A percentile compares a stretch with the other conserved stretches of the same genome.
These are phyloP conservation scores for Terebella lapidaria DNA, from an alignment of 2,888 invertebrate species.

Conservation along the genomic window DNA sequence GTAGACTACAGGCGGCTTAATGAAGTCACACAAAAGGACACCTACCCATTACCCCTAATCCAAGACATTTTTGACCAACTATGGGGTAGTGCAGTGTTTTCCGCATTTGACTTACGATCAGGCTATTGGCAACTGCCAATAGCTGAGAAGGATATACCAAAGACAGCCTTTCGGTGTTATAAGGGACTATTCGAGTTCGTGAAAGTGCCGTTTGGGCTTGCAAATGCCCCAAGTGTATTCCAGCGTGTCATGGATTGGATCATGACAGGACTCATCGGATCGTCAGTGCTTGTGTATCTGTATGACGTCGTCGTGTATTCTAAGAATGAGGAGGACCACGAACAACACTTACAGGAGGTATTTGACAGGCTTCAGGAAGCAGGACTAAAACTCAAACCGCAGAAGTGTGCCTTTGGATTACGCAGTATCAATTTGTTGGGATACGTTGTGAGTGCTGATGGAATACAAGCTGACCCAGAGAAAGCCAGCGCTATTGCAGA, in stretches of 20 bases:
- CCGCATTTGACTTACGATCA: slow-evolving; percentile 1
- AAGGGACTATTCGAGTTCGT: slow-evolving; percentile 1
- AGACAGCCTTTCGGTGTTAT: slow-evolving; percentile 8
- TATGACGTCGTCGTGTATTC: not conserved
- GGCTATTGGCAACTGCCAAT: slow-evolving; percentile 7
- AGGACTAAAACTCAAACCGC: not conserved
- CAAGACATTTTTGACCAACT: slow-evolving; percentile 9
- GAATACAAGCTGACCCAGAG: not conserved
- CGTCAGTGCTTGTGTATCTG: not conserved
- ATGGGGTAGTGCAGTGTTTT: not conserved
- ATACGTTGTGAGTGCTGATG: not conserved
- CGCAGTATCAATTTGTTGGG: not conserved
- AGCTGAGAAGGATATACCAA: not conserved
- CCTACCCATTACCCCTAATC: slow-evolving; percentile 6
- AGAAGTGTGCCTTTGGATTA: not conserved
- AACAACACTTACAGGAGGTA: not conserved
- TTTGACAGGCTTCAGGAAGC: not conserved
- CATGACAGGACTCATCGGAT: not conserved
- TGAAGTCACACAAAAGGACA: slow-evolving; percentile 9
- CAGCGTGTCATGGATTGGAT: not conserved
- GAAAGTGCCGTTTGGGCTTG: no score
- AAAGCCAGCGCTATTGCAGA: not conserved
- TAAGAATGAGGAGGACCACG: not conserved
- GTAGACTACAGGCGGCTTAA: slow-evolving; percentile 15
- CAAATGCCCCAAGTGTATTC: slow-evolving; percentile 3